These are phyloP conservation scores for Zonotrichia leucophrys DNA, from an alignment of 2,113 vertebrate species.

Conservation along the genomic window DNA sequence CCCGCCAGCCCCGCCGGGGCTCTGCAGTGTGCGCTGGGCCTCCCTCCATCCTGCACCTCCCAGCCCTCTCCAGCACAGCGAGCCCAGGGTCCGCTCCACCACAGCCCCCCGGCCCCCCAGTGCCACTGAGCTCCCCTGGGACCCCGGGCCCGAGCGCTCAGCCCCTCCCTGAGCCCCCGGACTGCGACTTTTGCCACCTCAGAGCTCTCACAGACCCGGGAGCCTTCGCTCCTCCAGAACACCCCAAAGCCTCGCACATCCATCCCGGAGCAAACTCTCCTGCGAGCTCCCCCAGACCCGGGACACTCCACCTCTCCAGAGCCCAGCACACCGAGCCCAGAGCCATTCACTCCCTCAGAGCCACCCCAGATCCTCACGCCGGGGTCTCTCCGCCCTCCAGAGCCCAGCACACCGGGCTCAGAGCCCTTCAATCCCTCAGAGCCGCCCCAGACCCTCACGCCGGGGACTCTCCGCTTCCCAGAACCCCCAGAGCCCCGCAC, in stretches of 20 bases:
- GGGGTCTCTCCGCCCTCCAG: too few species aligned
- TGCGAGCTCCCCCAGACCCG: too few species aligned
- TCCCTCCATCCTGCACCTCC: background rate
- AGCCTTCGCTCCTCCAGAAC: background rate
- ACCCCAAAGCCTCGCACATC: background rate
- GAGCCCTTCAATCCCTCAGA: background rate
- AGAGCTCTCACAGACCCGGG: too few species aligned
- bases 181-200: background rate
- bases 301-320: too few species aligned
- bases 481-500: too few species aligned
- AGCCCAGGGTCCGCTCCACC: background rate
- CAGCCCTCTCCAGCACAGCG: background rate
- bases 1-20: accelerated
- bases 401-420: background rate
- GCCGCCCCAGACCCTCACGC: too few species aligned
- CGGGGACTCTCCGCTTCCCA: too few species aligned
- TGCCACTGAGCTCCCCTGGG: background rate
- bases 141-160: background rate
- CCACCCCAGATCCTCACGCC: too few species aligned
- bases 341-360: background rate
- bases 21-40: accelerated
- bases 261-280: background rate
- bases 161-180: background rate
- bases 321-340: too few species aligned
- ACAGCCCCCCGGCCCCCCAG: background rate